These are phyloP conservation scores for Steinernema carpocapsae DNA, from an alignment of 2,888 invertebrate genomes.

Conservation along the genomic window DNA sequence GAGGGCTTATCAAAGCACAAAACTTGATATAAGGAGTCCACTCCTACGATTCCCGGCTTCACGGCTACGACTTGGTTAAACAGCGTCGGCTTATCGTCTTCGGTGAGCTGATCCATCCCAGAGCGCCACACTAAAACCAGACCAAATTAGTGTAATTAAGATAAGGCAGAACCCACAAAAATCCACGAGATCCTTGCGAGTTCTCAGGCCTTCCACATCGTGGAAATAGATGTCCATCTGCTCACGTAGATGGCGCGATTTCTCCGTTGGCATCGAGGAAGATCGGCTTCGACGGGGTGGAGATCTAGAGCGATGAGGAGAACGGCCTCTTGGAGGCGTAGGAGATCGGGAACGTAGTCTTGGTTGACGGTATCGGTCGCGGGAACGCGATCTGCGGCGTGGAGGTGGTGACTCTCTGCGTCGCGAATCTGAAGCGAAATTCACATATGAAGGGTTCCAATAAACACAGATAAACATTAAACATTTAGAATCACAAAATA, in stretches of 20 bases:
- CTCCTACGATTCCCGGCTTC: slow-evolving; percentile 5
- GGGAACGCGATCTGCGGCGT: slow-evolving; percentile 2
- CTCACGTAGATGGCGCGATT: not conserved
- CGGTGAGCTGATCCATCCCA: not conserved
- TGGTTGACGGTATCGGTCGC: not conserved
- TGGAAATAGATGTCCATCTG: not conserved
- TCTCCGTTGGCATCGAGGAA: not conserved
- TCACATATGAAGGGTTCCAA: no score
- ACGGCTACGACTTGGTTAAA: slow-evolving; percentile 1
- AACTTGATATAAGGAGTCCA: slow-evolving; percentile 36
- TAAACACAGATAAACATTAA: no score
- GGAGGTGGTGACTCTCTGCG: not conserved
- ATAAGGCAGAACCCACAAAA: not conserved
- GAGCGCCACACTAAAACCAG: slow-evolving; percentile 1
- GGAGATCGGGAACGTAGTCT: not conserved
- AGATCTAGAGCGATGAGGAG: no score
- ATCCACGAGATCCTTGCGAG: not conserved
- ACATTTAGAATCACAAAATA: no score
- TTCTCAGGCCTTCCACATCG: not conserved
- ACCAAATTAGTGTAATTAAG: not conserved
- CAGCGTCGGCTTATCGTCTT: not conserved
- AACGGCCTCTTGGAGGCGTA: not conserved
- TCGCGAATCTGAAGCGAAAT: slow-evolving; percentile 12
- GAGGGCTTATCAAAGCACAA: slow-evolving; percentile 49
- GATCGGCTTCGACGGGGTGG: slow-evolving; percentile 3